Evolutionary conservation across 2,113 vertebrate species (phyloP).

Genomic region (Rousettus leschenaultii): DNA sequence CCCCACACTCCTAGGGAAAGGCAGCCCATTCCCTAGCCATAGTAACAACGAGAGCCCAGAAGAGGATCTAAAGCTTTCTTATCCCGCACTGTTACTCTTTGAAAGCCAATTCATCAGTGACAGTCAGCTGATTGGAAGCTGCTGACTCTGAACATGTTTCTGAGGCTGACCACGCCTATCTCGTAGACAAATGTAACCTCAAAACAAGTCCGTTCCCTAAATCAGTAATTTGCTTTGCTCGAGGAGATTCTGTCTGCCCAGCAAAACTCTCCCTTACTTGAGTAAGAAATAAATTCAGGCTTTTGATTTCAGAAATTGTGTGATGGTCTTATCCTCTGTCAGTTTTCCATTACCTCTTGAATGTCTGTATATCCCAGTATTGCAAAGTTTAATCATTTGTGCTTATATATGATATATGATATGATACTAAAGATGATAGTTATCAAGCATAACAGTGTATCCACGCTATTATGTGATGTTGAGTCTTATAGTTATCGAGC

Average conservation of each 20-base stretch:
- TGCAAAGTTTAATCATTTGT: not conserved
- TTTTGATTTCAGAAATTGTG: not conserved
- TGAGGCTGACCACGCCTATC: not conserved
- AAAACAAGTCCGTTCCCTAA: not conserved
- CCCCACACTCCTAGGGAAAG: not conserved
- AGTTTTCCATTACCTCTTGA: not conserved
- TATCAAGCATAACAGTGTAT: not conserved
- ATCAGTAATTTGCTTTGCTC: not conserved
- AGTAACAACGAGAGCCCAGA: not conserved
- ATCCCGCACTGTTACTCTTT: not conserved
- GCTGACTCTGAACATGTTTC: not conserved
- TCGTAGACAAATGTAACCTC: not conserved
- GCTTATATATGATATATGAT: not conserved
- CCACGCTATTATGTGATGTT: not conserved
- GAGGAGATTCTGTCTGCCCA: not conserved
- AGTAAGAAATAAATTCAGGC: not conserved
- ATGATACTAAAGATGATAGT: not conserved
- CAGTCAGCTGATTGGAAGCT: not conserved
- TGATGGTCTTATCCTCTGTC: not conserved
- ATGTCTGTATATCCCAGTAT: not conserved
- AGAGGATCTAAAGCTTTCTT: not conserved
- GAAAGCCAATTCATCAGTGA: not conserved
- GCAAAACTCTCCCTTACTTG: not conserved
- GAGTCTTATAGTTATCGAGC: not conserved
- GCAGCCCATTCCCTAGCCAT: not conserved